Evolutionary conservation across 2,888 invertebrate genomes (phyloP).

Genomic region (Neoaliturus tenellus): DNA sequence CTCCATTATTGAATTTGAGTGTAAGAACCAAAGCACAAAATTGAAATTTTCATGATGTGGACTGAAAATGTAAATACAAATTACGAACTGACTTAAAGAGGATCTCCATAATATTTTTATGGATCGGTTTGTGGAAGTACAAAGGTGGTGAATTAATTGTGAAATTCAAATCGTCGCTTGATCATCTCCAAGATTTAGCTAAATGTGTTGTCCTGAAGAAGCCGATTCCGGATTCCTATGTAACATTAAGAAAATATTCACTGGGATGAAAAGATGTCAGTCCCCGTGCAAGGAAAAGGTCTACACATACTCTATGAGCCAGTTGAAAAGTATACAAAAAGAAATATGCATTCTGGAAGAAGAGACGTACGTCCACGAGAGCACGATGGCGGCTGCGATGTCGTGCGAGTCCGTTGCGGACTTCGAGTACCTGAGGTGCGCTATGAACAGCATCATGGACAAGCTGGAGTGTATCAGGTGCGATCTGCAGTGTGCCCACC

Average conservation of each 20-base stretch:
- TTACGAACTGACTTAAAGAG: background rate
- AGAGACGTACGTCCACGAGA: background rate
- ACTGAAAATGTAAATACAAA: background rate
- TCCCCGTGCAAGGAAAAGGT: slow-evolving; percentile 5
- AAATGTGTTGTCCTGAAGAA: slow-evolving; percentile 14
- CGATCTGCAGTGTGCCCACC: slow-evolving; percentile 19
- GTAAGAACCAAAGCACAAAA: background rate
- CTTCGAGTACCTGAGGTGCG: background rate
- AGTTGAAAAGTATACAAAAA: background rate
- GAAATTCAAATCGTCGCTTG: too few species aligned
- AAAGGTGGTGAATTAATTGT: too few species aligned
- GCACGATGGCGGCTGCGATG: background rate
- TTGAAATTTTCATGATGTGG: background rate
- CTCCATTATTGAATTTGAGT: background rate
- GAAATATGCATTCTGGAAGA: background rate
- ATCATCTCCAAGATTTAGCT: background rate
- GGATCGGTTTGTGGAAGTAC: too few species aligned
- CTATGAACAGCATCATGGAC: background rate
- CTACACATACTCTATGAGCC: slow-evolving; percentile 25
- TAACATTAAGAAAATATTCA: slow-evolving; percentile 18
- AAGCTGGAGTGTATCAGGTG: slow-evolving; percentile 20
- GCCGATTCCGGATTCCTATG: background rate
- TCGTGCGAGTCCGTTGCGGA: background rate
- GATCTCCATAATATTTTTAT: background rate
- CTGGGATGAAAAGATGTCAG: slow-evolving; percentile 20